Base-by-base conservation (phyloP, 2,888 invertebrate genomes). In the Sinelater perroti region DNA sequence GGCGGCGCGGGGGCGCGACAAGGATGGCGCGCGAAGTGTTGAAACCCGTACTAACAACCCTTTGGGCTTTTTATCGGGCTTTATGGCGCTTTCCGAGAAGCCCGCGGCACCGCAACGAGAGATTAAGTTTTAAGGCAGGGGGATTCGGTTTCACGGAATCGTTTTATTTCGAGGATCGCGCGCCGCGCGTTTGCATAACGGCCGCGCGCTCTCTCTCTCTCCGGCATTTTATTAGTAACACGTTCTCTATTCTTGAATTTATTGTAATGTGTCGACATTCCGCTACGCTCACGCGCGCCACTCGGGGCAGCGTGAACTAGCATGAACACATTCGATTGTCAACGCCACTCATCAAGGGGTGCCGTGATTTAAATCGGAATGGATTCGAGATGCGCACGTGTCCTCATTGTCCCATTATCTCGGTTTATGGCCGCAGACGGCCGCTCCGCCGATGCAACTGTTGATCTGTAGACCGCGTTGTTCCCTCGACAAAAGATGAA, bases 41-140 rank as follows among this genome's bases (percentile, higher is more conserved):
- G 62, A 67, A 62, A 59, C 67, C 62, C 60, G 60, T 61, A 65
- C 54, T 62, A 64, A 62, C 64, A 65, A 65, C 63, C 61, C 63
- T 63, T 63, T 61, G 46, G 52, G 47, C 51, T 38, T 56, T 58
- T 60, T 57, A 55, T 54, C 42, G 54, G 45, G 53, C 50, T 62
- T 60, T 54, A 57, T 57, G 50, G 50, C 52, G 56, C 26, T 59
- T 59, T 59, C 59, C 47, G 44, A 51, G 61, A 59, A 56, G 26
- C 28, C 14, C 31, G 44, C 38, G 21, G 38, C 42, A 35, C 55
- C 55, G 40, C 55, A 35, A 42, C 50, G 42, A 55, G 33, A 35
- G 44, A 50, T 51, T 56, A 60, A 30, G 47, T 38, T 52, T 45
- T 35, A 35, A 51, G 24, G 20, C 28, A 44, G 36, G 36, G 45